A percentile compares a stretch with the other conserved stretches of the same genome.
Evolutionary conservation across 1,140 invertebrate species (phyloP).

Genomic region (Drosophila parvula): DNA sequence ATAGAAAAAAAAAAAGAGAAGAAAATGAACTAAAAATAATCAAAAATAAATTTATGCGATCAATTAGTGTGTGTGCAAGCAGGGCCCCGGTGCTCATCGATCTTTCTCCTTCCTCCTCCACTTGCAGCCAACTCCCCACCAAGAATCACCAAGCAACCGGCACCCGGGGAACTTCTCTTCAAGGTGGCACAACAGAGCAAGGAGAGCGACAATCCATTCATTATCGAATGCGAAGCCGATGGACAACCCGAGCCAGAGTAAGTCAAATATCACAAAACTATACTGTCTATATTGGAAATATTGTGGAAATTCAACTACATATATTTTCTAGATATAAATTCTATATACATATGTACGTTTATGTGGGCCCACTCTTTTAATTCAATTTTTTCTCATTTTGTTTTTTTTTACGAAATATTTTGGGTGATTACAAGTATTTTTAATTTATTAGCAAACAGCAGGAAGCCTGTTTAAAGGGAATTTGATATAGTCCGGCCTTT

Average conservation of each 20-base stretch:
- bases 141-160: constrained; percentile 95
- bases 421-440: constrained; percentile 32
- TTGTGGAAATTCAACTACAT: neutral
- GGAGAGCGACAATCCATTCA: constrained; percentile 96
- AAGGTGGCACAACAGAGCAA: constrained; percentile 92
- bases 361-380: constrained; percentile 27
- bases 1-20: too few relatives aligned
- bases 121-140: constrained; percentile 92
- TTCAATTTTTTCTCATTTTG: constrained; percentile 24
- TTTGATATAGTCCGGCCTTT: constrained; percentile 23
- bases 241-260: constrained; percentile 95
- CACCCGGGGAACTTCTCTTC: constrained; percentile 94
- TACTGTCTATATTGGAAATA: neutral
- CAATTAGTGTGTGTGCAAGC: constrained; percentile 53
- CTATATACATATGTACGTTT: constrained; percentile 1
- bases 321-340: constrained; percentile 1
- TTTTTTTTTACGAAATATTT: constrained; percentile 32
- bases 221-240: constrained; percentile 97
- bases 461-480: constrained; percentile 21
- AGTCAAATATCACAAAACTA: constrained; percentile 74
- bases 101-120: neutral
- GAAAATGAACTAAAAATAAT: constrained; percentile 39
- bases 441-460: constrained; percentile 27
- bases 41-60: constrained; percentile 63
- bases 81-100: constrained; percentile 19